Evolutionary conservation across 2,888 invertebrate species (phyloP).

Genomic region (Nebria salina): DNA sequence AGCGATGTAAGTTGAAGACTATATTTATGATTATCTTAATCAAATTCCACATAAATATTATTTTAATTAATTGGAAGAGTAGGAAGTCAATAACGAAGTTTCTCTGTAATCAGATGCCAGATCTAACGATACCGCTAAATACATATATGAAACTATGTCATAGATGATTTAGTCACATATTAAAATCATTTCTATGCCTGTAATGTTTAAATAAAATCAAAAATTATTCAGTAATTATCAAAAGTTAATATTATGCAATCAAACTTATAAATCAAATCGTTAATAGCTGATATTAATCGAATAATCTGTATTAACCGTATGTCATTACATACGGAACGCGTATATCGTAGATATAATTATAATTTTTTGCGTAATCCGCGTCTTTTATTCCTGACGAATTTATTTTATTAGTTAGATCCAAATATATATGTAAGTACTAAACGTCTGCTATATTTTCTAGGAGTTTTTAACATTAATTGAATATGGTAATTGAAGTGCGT

Average conservation of each 20-base stretch:
- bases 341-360: slow-evolving; percentile 30
- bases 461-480: neutral
- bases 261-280: slow-evolving; percentile 30
- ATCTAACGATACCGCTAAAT: slow-evolving; percentile 24
- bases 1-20: neutral
- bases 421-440: too few relatives aligned
- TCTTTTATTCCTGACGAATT: slow-evolving; percentile 24
- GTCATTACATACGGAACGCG: slow-evolving; percentile 29
- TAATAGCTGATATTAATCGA: slow-evolving; percentile 44
- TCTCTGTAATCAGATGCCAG: slow-evolving; percentile 30
- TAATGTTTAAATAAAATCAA: slow-evolving; percentile 14
- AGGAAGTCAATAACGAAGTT: slow-evolving; percentile 30
- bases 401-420: too few relatives aligned
- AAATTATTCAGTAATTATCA: slow-evolving; percentile 31
- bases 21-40: slow-evolving; percentile 24
- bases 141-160: slow-evolving; percentile 34
- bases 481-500: slow-evolving; percentile 34
- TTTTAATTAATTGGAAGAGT: slow-evolving; percentile 33
- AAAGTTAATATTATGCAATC: slow-evolving; percentile 27
- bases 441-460: too few relatives aligned
- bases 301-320: slow-evolving; percentile 29
- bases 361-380: slow-evolving; percentile 11
- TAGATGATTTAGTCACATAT: slow-evolving; percentile 3
- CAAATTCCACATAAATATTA: slow-evolving; percentile 41
- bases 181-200: neutral